phyloP scores from a whole-genome alignment of 2,113 vertebrate species.

The Anser brachyrhynchus region DNA sequence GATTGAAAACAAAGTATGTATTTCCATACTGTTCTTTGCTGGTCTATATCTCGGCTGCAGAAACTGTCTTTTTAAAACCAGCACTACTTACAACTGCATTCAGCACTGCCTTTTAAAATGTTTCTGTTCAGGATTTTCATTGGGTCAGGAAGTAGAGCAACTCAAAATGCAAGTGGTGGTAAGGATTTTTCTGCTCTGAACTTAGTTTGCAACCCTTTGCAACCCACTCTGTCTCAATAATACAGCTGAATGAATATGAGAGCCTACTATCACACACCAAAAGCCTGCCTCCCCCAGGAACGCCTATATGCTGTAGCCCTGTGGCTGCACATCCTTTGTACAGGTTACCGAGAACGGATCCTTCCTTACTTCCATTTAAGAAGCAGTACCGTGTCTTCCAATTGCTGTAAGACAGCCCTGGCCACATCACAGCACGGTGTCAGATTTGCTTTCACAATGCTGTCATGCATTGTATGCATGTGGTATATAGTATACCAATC shows the following conservation, averaged over 20 bases:
- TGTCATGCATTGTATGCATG: not conserved
- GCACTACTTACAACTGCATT: not conserved
- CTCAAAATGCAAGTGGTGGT: not conserved
- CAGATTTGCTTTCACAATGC: not conserved
- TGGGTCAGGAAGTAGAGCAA: not conserved
- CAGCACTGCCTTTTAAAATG: not conserved
- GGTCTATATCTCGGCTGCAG: not conserved
- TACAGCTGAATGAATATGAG: not conserved
- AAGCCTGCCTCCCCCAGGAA: not conserved
- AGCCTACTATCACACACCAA: not conserved
- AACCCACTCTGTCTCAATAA: not conserved
- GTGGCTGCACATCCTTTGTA: not conserved
- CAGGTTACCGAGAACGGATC: not conserved
- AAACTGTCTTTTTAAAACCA: not conserved
- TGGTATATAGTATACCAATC: too few relatives aligned
- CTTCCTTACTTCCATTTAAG: not conserved
- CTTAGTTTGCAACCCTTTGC: not conserved
- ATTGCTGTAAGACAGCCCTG: not conserved
- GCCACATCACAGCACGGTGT: not conserved
- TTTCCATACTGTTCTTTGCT: not conserved
- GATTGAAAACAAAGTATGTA: not conserved
- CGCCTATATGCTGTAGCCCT: not conserved
- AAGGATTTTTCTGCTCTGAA: not conserved
- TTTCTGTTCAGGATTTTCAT: not conserved
- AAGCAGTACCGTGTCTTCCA: not conserved